Evolutionary conservation across 2,888 invertebrate genomes (phyloP).

Genomic region (Desoria tigrina): DNA sequence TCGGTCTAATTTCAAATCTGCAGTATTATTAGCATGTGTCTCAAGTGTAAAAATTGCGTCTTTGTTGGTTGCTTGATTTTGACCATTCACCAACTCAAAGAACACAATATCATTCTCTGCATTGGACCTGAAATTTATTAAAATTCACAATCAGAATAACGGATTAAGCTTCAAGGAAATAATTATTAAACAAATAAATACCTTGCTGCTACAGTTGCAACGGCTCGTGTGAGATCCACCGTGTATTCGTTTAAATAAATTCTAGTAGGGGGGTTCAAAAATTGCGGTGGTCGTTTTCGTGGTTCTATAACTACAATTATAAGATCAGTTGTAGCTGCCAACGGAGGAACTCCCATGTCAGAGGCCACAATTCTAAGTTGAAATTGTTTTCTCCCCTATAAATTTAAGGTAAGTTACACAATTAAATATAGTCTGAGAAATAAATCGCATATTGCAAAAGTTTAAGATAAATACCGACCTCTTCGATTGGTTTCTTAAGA

Average conservation of each 20-base stretch:
- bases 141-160: background rate
- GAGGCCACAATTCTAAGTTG: conserved; percentile 73
- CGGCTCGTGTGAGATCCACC: conserved; percentile 69
- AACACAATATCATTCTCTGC: conserved; percentile 70
- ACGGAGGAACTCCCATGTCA: conserved; percentile 67
- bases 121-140: conserved; percentile 66
- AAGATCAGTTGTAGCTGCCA: conserved; percentile 61
- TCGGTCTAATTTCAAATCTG: conserved; percentile 71
- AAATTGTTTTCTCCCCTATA: conserved; percentile 57
- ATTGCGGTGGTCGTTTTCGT: conserved; percentile 80
- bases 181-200: conserved; percentile 55
- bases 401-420: background rate
- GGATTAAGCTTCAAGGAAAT: too few relatives aligned
- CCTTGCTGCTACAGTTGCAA: conserved; percentile 71
- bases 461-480: background rate
- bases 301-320: conserved; percentile 82
- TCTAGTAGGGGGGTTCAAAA: conserved; percentile 61
- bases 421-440: too few relatives aligned
- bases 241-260: conserved; percentile 71
- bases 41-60: conserved; percentile 66
- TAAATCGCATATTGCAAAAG: too few relatives aligned
- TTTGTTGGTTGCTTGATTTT: conserved; percentile 83
- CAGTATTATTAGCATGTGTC: conserved; percentile 65
- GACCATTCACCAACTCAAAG: conserved; percentile 77
- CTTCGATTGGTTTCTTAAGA: conserved; percentile 64